phyloP scores from a whole-genome alignment of 1,140 invertebrate species.

The Scaptomyza hsui region DNA sequence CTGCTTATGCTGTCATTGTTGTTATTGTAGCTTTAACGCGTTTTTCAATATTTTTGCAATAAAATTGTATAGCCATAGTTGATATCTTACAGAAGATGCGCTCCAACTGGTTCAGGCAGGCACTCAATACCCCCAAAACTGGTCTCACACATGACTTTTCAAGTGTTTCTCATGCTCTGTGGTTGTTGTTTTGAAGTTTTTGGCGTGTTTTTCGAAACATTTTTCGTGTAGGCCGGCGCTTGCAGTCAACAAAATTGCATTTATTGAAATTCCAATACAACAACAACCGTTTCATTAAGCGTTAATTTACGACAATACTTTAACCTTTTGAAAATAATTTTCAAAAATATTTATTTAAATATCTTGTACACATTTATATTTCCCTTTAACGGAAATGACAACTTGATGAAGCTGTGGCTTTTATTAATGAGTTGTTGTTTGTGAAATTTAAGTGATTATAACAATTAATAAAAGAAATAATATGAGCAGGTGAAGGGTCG shows the following conservation, averaged over 20 bases:
- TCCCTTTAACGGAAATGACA: slow-evolving; percentile 12
- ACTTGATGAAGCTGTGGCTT: slow-evolving; percentile 16
- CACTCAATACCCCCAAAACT: slow-evolving; percentile 61
- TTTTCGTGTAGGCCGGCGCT: slow-evolving; percentile 54
- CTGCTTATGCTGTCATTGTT: slow-evolving; percentile 36
- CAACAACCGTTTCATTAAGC: not conserved
- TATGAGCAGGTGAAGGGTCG: slow-evolving; percentile 60
- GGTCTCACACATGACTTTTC: slow-evolving; percentile 60
- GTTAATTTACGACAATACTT: slow-evolving; percentile 15
- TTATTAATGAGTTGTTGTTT: slow-evolving; percentile 38
- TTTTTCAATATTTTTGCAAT: slow-evolving; percentile 83
- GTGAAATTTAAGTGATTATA: slow-evolving; percentile 66
- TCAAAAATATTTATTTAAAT: slow-evolving; percentile 8
- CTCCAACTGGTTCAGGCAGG: slow-evolving; percentile 67
- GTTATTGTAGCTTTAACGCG: slow-evolving; percentile 52
- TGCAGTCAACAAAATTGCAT: slow-evolving; percentile 66
- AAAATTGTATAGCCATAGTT: slow-evolving; percentile 55
- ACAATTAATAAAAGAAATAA: slow-evolving; percentile 53
- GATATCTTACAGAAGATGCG: slow-evolving; percentile 73
- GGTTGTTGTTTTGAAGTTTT: slow-evolving; percentile 24
- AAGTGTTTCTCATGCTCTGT: slow-evolving; percentile 25
- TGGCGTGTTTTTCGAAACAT: slow-evolving; percentile 35
- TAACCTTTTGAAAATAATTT: slow-evolving; percentile 24
- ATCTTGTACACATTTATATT: not conserved
- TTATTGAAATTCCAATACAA: slow-evolving; percentile 39